These are phyloP conservation scores for Dasysyrphus albostriatus DNA, from an alignment of 2,888 invertebrate species.

Conservation along the genomic window DNA sequence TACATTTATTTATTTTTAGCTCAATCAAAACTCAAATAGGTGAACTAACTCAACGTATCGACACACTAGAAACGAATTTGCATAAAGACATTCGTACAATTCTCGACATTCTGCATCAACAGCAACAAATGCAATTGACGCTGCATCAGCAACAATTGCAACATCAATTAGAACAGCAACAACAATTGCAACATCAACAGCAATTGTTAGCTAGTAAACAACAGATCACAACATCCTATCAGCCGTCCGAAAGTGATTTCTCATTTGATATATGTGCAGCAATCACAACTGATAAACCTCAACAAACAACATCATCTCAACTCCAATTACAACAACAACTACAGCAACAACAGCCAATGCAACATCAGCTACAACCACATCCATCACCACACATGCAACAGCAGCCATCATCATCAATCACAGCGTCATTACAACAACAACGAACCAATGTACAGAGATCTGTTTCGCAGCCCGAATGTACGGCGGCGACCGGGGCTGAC, in stretches of 20 bases:
- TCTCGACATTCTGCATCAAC: conserved; percentile 79
- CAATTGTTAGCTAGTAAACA: conserved; percentile 77
- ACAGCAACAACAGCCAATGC: conserved; percentile 63
- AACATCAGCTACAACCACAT: conserved; percentile 66
- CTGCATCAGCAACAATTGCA: conserved; percentile 77
- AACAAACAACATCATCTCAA: conserved; percentile 67
- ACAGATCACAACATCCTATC: conserved; percentile 78
- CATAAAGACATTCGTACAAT: conserved; percentile 79
- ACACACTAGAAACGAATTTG: conserved; percentile 78
- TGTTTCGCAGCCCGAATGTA: conserved; percentile 79
- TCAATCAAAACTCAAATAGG: conserved; percentile 78
- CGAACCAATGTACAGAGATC: conserved; percentile 79
- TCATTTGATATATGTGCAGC: conserved; percentile 78
- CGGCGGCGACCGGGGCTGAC: conserved; percentile 77
- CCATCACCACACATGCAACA: conserved; percentile 69
- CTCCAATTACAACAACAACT: conserved; percentile 73
- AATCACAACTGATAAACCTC: conserved; percentile 74
- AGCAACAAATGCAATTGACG: conserved; percentile 78
- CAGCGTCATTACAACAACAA: conserved; percentile 70
- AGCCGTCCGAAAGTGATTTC: conserved; percentile 80
- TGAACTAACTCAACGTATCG: conserved; percentile 78
- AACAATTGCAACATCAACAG: conserved; percentile 77
- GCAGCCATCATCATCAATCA: conserved; percentile 62
- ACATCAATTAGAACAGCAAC: conserved; percentile 77
- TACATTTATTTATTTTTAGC: conserved; percentile 56